Evolutionary conservation across 2,888 invertebrate genomes (phyloP), one percentile per base, ranked within the genome.

Genomic region (Zhengitettix transpicula): DNA sequence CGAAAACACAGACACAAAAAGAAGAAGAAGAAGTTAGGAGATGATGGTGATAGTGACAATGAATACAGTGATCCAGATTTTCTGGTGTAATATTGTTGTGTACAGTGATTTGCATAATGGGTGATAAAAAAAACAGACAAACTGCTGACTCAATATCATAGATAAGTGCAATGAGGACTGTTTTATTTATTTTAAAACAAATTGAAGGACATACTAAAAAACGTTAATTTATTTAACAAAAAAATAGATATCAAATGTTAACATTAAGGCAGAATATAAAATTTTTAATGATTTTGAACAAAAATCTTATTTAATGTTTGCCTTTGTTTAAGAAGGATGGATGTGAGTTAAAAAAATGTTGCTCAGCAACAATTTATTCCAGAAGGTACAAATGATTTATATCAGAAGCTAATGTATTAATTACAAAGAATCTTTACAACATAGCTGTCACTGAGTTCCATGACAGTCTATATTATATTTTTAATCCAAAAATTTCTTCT

Each of bases 1-100:
- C 74, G 72, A 70, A 75, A 74, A 68, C 74, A 74, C 65, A 72
- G 73, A 66, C 74, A 75, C 67, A 76, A 76, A 72, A 78, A 77
- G 69, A 81, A 80, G 70, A 75, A 78, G 64, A 77, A 78, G 73
- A 77, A 76, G 69, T 77, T 78, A 65, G 78, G 74, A 59, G 74
- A 79, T 11, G 79, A 78, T 63, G 81, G 81, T 63, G 84, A 84
- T 64, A 81, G 80, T 72, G 83, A 80, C 66, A 82, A 81, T 69
- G 81, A 83, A 71, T 79, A 73, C 71, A 84, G 83, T 75, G 84
- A 84, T 70, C 78, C 78, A 66, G 77, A 77, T 59, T 65, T 65
- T 59, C 60, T 63, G 40, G 63, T 61, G 54, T 64, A 60, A 61
- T n/a, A 40, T 55, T 55, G 57, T 57, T 57, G 52, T 57, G 52